A percentile compares a stretch with the other conserved stretches of the same genome.
Conservation (phyloP, 2,888 invertebrate genomes). For the Ellobium chinense region DNA sequence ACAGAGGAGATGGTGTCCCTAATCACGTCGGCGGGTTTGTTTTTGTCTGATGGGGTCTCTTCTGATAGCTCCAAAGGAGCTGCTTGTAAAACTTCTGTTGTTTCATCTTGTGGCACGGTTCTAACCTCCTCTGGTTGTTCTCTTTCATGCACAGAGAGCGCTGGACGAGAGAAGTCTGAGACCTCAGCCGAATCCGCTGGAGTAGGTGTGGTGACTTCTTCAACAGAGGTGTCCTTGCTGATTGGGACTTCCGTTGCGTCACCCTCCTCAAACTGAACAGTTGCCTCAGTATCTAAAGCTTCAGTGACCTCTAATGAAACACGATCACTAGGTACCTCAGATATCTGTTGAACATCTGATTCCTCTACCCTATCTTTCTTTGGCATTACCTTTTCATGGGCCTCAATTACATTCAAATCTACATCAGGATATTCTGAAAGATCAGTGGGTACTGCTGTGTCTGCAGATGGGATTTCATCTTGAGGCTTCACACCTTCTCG, state of each 20-base stretch:
- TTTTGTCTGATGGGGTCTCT: no score
- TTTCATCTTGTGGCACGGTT: neutral
- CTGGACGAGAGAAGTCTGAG: no score
- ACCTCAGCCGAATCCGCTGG: no score
- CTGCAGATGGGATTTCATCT: constrained; percentile 11
- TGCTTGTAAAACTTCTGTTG: neutral
- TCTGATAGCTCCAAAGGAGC: neutral
- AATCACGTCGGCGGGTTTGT: no score
- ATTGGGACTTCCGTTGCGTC: neutral
- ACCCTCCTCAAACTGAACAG: neutral
- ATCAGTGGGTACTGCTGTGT: constrained; percentile 27
- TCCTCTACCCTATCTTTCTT: no score
- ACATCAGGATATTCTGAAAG: constrained; percentile 36
- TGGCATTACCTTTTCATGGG: no score
- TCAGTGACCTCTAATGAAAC: neutral
- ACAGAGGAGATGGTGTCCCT: no score
- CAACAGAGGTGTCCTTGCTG: neutral
- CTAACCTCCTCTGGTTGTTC: neutral
- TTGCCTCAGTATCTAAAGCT: no score
- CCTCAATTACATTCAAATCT: no score
- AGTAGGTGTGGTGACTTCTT: no score
- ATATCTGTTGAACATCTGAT: neutral
- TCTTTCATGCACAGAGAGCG: no score
- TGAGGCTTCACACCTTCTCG: neutral
- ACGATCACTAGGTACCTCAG: neutral